These are phyloP conservation scores for Patella vulgata DNA, from an alignment of 1,140 invertebrate species.

Conservation along the genomic window DNA sequence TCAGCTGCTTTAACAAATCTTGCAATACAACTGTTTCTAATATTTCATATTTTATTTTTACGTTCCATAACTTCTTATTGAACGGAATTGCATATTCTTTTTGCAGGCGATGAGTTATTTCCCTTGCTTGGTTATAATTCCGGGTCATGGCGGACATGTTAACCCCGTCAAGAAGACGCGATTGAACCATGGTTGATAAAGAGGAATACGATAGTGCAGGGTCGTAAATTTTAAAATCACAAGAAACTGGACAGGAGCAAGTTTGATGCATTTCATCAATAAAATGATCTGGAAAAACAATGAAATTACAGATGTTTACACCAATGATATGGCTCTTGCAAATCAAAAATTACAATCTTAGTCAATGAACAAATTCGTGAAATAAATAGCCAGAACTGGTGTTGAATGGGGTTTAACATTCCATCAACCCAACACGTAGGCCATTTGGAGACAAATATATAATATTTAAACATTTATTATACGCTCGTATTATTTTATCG, in stretches of 20 bases:
- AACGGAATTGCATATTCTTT: constrained; percentile 7
- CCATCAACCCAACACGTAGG: no score
- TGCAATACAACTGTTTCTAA: constrained; percentile 12
- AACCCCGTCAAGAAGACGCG: constrained; percentile 14
- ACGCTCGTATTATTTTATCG: no score
- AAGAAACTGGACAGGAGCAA: constrained; percentile 29
- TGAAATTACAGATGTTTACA: no score
- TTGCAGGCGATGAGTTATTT: constrained; percentile 20
- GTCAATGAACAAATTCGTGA: no score
- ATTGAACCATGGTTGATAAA: constrained; percentile 22
- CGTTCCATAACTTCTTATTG: neutral
- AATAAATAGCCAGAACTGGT: no score
- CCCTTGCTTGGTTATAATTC: constrained; percentile 24
- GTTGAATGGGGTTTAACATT: no score
- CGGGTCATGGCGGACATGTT: constrained; percentile 5
- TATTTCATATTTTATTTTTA: neutral
- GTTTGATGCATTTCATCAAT: neutral
- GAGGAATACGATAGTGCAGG: constrained; percentile 24
- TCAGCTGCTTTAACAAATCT: constrained; percentile 2
- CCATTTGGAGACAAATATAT: no score
- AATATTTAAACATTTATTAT: no score
- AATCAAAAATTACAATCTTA: no score
- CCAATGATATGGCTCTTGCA: no score
- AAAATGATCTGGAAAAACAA: constrained; percentile 18
- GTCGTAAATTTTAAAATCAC: constrained; percentile 21